A percentile compares a stretch with the other conserved stretches of the same genome.
Conservation (phyloP, 2,888 invertebrate genomes). For the Digitonthophagus gazella region DNA sequence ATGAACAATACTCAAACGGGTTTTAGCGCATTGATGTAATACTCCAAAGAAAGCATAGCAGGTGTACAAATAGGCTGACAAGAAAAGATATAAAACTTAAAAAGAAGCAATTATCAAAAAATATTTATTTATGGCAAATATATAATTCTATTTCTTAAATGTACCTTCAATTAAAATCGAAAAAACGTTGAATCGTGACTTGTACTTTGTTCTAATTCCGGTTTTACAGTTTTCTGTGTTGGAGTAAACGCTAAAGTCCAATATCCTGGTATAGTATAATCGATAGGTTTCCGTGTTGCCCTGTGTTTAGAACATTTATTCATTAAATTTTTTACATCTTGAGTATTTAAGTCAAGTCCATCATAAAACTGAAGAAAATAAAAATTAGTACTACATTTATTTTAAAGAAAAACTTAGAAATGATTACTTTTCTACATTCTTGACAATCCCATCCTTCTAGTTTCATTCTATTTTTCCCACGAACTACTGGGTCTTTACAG, state of each 20-base stretch:
- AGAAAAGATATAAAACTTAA: no score
- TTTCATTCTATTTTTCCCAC: conserved; percentile 23
- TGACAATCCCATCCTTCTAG: conserved; percentile 26
- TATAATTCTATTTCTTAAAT: no score
- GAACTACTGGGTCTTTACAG: conserved; percentile 18
- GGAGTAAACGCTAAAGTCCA: neutral
- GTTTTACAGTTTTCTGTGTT: neutral
- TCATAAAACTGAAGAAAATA: conserved; percentile 24
- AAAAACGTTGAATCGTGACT: neutral
- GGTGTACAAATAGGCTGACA: no score
- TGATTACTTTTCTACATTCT: conserved; percentile 20
- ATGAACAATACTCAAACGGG: no score
- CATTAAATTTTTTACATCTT: conserved; percentile 18
- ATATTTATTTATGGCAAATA: no score
- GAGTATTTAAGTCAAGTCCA: conserved; percentile 17
- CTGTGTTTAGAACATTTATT: conserved; percentile 26
- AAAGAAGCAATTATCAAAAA: no score
- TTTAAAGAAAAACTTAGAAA: neutral
- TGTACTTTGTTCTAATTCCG: neutral
- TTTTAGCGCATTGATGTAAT: no score
- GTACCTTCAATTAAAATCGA: neutral
- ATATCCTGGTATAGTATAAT: neutral
- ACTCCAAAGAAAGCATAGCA: no score
- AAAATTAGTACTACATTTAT: neutral
- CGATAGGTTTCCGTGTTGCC: neutral